These are phyloP conservation scores for Microchrysa polita DNA, from an alignment of 2,888 invertebrate species.

Conservation along the genomic window DNA sequence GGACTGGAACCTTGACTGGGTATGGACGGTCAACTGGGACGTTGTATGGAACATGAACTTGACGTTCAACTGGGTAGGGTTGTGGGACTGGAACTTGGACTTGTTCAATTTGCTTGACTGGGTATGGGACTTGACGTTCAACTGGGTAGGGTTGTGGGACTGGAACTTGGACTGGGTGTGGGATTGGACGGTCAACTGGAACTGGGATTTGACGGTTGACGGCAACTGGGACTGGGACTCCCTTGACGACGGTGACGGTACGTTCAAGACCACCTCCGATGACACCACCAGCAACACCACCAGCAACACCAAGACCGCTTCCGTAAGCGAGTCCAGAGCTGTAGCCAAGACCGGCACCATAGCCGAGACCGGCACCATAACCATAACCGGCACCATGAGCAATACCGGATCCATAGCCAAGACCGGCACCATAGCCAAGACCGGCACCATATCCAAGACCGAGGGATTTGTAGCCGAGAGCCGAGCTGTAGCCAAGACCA, in stretches of 20 bases:
- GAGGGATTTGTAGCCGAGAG: conserved; percentile 21
- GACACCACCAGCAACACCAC: conserved; percentile 28
- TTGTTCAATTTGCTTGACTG: conserved; percentile 69
- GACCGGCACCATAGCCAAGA: conserved; percentile 57
- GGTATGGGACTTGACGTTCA: conserved; percentile 67
- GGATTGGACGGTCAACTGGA: conserved; percentile 72
- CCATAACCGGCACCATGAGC: not conserved
- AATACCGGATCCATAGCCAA: conserved; percentile 35
- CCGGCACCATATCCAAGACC: conserved; percentile 10
- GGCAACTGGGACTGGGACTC: conserved; percentile 76
- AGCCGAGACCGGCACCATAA: conserved; percentile 29
- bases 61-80: conserved; percentile 71
- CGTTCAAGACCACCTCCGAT: conserved; percentile 35
- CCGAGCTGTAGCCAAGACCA: conserved; percentile 35
- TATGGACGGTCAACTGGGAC: conserved; percentile 81
- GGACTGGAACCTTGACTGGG: conserved; percentile 81
- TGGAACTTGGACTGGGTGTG: conserved; percentile 54
- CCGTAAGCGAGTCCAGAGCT: conserved; percentile 49
- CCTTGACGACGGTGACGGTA: conserved; percentile 75
- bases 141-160: conserved; percentile 66
- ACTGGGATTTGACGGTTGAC: conserved; percentile 72
- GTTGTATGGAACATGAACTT: conserved; percentile 68
- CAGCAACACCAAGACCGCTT: conserved; percentile 58
- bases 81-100: conserved; percentile 70
- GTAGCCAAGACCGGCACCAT: conserved; percentile 51